These are phyloP conservation scores for Chrysina gloriosa DNA, from an alignment of 2,888 invertebrate species.

Conservation along the genomic window DNA sequence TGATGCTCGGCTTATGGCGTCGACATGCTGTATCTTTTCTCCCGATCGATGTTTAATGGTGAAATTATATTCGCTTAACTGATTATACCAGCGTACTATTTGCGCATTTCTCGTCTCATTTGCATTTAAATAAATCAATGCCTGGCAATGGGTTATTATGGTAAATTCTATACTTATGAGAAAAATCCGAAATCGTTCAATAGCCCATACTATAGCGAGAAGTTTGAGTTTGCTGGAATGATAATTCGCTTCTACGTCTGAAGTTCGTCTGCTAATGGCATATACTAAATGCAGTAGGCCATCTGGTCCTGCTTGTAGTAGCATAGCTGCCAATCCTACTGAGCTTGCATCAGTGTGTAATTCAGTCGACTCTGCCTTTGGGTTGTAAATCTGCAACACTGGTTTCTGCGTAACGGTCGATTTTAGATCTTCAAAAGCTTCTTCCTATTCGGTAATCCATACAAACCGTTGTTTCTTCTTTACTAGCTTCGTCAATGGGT, in stretches of 20 bases:
- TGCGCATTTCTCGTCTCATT: constrained; percentile 50
- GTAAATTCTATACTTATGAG: constrained; percentile 48
- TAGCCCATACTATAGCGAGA: constrained; percentile 51
- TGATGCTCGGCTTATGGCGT: constrained; percentile 15
- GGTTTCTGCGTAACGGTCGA: not conserved
- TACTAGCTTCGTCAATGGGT: constrained; percentile 30
- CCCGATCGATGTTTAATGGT: constrained; percentile 50
- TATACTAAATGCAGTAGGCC: constrained; percentile 47
- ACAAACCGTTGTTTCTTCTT: constrained; percentile 19
- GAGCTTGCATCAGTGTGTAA: constrained; percentile 29
- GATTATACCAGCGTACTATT: constrained; percentile 46
- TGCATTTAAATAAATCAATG: constrained; percentile 48
- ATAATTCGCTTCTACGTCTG: constrained; percentile 45
- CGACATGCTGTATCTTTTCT: constrained; percentile 48
- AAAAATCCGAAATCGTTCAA: constrained; percentile 50
- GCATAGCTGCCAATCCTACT: constrained; percentile 47
- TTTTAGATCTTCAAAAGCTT: constrained; percentile 18
- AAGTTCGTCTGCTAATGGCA: constrained; percentile 43
- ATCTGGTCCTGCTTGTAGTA: constrained; percentile 47
- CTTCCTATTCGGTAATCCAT: constrained; percentile 17
- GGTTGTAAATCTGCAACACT: not conserved
- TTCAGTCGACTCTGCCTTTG: not conserved
- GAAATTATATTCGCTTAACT: constrained; percentile 46
- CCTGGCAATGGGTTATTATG: constrained; percentile 51
- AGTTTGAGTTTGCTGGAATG: constrained; percentile 53